Conservation (phyloP, 2,888 invertebrate genomes). For the Leptinotarsa juncta region DNA sequence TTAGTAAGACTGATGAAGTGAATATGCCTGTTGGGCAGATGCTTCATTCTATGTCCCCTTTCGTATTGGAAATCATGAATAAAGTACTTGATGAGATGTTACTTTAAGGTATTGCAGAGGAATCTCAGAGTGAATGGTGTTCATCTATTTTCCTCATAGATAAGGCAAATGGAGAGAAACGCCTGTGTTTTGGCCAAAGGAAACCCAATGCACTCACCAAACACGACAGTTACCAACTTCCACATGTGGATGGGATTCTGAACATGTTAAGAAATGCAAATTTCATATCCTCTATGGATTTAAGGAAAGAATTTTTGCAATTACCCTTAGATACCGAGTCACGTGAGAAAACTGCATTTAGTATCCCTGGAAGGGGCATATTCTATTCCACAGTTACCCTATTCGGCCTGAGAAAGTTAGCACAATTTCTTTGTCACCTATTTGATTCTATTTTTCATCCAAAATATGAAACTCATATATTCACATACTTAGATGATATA, state of each 20-base stretch:
- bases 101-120: neutral
- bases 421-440: too few relatives aligned
- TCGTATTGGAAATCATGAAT: neutral
- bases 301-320: conserved; percentile 51
- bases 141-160: neutral
- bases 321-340: conserved; percentile 34
- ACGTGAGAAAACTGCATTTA: neutral
- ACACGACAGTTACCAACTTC: conserved; percentile 31
- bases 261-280: neutral
- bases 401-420: neutral
- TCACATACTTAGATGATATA: neutral
- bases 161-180: neutral
- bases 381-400: neutral
- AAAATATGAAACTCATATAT: neutral
- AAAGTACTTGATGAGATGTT: neutral
- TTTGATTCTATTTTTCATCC: neutral
- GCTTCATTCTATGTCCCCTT: neutral
- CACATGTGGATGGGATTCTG: conserved; percentile 37
- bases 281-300: neutral
- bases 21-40: neutral
- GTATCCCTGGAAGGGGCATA: neutral
- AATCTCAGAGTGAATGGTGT: neutral
- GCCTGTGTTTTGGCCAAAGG: neutral
- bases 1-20: neutral
- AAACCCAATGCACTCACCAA: neutral